Conservation (phyloP, 2,888 invertebrate species). For the Deilephila elpenor region DNA sequence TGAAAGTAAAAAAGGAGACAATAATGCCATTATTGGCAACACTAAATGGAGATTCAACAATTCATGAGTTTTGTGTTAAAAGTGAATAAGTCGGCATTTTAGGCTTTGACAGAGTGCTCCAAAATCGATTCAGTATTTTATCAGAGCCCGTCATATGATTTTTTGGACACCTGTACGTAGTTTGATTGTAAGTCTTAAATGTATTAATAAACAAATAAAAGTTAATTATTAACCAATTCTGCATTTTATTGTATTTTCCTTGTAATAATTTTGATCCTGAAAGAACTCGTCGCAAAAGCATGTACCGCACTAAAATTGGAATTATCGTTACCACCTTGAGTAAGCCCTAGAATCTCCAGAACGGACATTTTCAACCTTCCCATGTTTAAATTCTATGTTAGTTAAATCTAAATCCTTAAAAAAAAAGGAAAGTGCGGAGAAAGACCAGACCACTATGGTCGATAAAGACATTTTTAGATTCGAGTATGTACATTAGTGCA, state of each 20-base stretch:
- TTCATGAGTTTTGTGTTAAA: background rate
- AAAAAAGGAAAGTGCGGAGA: no score
- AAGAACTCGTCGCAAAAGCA: no score
- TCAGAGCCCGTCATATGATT: slow-evolving; percentile 35
- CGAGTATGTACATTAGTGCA: no score
- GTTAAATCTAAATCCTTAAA: no score
- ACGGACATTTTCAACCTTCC: no score
- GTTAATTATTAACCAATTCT: slow-evolving; percentile 38
- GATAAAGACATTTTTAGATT: no score
- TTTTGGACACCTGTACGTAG: slow-evolving; percentile 51
- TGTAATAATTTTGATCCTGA: no score
- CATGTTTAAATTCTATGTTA: no score
- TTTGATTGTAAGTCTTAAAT: slow-evolving; percentile 59
- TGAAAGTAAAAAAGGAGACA: background rate
- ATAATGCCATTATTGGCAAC: background rate
- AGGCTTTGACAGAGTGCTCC: slow-evolving; percentile 35
- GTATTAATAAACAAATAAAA: slow-evolving; percentile 58
- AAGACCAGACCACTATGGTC: no score
- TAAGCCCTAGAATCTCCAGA: no score
- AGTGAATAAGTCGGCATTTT: background rate
- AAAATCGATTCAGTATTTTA: slow-evolving; percentile 51
- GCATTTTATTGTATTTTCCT: slow-evolving; percentile 36
- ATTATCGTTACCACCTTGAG: no score
- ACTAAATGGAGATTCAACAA: background rate
- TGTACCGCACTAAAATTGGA: no score